These are phyloP conservation scores for Nestor notabilis DNA, from an alignment of 2,113 vertebrate species.

Conservation along the genomic window DNA sequence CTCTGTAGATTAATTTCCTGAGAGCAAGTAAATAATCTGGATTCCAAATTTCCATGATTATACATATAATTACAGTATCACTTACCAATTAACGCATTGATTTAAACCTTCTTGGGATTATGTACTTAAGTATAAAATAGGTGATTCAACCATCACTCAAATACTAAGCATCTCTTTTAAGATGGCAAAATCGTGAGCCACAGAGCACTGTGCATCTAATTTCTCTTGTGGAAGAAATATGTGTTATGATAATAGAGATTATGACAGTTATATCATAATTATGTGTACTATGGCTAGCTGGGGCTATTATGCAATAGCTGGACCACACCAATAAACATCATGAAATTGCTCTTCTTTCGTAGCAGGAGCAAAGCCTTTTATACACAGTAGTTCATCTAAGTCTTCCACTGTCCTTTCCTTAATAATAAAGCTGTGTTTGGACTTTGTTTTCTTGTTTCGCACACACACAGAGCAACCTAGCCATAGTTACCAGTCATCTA, in stretches of 20 bases:
- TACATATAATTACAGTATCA: conserved; percentile 79
- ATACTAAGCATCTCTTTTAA: conserved; percentile 47
- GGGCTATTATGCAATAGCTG: background rate
- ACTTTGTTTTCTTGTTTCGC: background rate
- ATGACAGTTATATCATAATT: conserved; percentile 2
- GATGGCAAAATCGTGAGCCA: background rate
- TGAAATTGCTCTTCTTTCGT: background rate
- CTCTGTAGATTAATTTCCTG: conserved; percentile 79
- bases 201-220: conserved; percentile 20
- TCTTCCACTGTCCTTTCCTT: conserved; percentile 7
- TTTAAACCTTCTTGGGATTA: conserved; percentile 78
- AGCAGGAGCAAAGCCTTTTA: background rate
- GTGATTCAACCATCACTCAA: conserved; percentile 64
- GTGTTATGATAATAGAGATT: conserved; percentile 13
- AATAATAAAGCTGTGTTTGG: conserved; percentile 25
- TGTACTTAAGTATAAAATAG: conserved; percentile 72
- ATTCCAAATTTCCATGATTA: conserved; percentile 80
- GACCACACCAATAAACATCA: conserved; percentile 7
- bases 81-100: conserved; percentile 81
- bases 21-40: conserved; percentile 81
- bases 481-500: conserved; percentile 23
- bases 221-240: conserved; percentile 40
- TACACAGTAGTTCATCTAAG: conserved; percentile 14
- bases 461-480: background rate
- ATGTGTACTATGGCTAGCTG: background rate